Evolutionary conservation across 2,797 vertebrate species (phyloP).

Genomic region (Psittacula derbiana): DNA sequence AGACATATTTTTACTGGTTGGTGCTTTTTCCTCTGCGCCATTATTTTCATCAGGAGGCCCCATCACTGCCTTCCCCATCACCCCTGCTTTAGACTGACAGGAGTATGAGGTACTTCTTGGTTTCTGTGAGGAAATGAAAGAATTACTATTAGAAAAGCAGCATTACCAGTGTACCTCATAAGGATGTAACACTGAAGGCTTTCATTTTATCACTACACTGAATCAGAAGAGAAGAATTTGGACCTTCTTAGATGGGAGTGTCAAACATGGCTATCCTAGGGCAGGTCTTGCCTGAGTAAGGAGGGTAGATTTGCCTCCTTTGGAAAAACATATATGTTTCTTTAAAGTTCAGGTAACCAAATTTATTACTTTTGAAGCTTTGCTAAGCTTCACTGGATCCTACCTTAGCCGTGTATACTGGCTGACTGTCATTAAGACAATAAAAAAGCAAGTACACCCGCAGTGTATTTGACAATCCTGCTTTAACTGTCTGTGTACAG

Average conservation of each 20-base stretch:
- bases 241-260: neutral
- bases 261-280: neutral
- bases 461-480: neutral
- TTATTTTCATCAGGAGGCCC: neutral
- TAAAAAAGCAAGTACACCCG: neutral
- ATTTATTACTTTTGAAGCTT: neutral
- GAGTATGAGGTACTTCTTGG: neutral
- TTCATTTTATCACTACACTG: constrained; percentile 12
- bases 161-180: neutral
- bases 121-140: constrained; percentile 12
- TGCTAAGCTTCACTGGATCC: neutral
- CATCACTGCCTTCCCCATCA: neutral
- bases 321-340: neutral
- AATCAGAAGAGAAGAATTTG: constrained; percentile 26
- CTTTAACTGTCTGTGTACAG: neutral
- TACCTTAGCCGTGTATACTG: neutral
- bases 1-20: constrained; percentile 62
- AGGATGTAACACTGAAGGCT: neutral
- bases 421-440: neutral
- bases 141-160: constrained; percentile 13
- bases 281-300: neutral
- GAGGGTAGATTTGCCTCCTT: neutral
- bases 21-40: constrained; percentile 30
- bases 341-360: neutral
- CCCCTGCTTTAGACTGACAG: neutral